Percentiles rank a stretch among this genome's conserved stretches.
Evolutionary conservation across 1,140 invertebrate genomes (phyloP).

Genomic region (Drosophila erecta): DNA sequence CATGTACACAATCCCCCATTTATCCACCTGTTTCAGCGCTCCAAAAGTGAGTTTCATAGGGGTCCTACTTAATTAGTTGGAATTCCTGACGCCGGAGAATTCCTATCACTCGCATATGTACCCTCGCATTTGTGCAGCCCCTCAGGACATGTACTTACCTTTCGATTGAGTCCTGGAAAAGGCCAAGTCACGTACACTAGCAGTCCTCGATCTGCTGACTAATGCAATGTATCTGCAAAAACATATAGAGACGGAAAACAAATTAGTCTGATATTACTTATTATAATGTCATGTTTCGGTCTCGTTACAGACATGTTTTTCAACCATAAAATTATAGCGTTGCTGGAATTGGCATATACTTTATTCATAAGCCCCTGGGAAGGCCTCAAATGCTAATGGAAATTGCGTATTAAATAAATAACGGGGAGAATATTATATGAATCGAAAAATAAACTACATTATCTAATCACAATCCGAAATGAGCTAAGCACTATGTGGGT

Average conservation of each 20-base stretch:
- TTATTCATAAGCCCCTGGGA: conserved; percentile 31
- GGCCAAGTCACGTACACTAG: conserved; percentile 34
- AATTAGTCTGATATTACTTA: conserved; percentile 43
- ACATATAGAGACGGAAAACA: conserved; percentile 8
- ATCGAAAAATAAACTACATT: conserved; percentile 10
- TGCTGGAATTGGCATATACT: conserved; percentile 18
- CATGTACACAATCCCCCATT: neutral
- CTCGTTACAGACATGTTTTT: conserved; percentile 16
- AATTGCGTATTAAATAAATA: conserved; percentile 45
- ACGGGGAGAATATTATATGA: conserved; percentile 15
- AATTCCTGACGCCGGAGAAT: conserved; percentile 1
- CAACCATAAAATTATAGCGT: conserved; percentile 36
- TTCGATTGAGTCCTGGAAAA: conserved; percentile 40
- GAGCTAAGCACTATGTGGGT: neutral
- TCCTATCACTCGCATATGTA: conserved; percentile 12
- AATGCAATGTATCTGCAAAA: conserved; percentile 47
- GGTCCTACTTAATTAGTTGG: conserved; percentile 49
- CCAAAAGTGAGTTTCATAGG: conserved; percentile 59
- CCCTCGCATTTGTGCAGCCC: neutral
- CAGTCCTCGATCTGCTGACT: conserved; percentile 42
- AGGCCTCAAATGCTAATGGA: conserved; percentile 27
- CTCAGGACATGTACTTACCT: conserved; percentile 12
- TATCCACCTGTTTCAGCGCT: conserved; percentile 21
- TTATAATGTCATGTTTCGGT: conserved; percentile 48
- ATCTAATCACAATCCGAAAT: neutral